Percentiles rank a stretch among this genome's conserved stretches.
Evolutionary conservation across 2,888 invertebrate species (phyloP).

Genomic region (Synergus laeviventris): DNA sequence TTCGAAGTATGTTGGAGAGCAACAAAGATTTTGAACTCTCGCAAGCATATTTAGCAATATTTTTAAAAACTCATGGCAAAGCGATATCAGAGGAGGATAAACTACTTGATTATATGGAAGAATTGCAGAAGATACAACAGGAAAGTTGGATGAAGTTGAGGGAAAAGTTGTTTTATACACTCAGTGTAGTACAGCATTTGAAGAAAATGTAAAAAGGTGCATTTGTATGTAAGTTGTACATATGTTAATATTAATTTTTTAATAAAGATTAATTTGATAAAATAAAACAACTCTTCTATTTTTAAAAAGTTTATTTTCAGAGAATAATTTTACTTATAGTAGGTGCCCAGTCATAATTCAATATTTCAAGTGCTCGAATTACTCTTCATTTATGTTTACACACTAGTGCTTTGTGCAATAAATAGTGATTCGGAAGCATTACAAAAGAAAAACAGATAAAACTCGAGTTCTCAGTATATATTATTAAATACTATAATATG

Average conservation of each 20-base stretch:
- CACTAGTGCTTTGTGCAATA: constrained; percentile 15
- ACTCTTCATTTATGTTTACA: not conserved
- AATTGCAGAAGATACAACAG: constrained; percentile 80
- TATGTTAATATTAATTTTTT: constrained; percentile 8
- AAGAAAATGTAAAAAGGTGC: constrained; percentile 77
- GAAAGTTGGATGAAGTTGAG: constrained; percentile 83
- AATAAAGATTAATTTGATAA: not conserved
- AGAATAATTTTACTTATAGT: constrained; percentile 20
- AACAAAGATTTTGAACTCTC: constrained; percentile 92
- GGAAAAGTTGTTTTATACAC: constrained; percentile 83
- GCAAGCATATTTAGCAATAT: constrained; percentile 92
- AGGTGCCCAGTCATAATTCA: constrained; percentile 5
- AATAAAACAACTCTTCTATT: too few species aligned
- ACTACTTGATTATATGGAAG: constrained; percentile 78
- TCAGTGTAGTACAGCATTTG: constrained; percentile 86
- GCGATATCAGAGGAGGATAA: constrained; percentile 78
- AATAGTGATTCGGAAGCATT: not conserved
- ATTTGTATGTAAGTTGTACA: constrained; percentile 4
- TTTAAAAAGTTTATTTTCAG: constrained; percentile 15
- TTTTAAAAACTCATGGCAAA: constrained; percentile 88
- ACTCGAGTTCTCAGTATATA: not conserved
- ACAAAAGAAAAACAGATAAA: not conserved
- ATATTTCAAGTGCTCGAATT: not conserved
- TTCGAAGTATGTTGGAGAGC: constrained; percentile 83
- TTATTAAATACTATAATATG: not conserved